These are phyloP conservation scores for Mesochorus sp. DNA, from an alignment of 2,888 invertebrate genomes.

Conservation along the genomic window DNA sequence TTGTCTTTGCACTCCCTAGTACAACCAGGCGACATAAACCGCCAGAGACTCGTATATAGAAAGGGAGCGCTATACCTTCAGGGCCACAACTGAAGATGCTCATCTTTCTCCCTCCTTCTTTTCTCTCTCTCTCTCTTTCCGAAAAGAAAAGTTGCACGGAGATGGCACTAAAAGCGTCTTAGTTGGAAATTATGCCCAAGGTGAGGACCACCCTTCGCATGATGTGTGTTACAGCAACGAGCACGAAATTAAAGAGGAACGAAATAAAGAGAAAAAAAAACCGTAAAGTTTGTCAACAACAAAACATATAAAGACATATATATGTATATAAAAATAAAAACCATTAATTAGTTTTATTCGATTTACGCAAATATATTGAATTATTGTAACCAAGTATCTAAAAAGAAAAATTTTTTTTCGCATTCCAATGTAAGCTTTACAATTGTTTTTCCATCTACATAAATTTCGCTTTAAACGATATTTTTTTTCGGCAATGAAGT, in stretches of 20 bases:
- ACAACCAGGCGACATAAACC: slow-evolving; percentile 65
- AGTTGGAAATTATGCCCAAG: slow-evolving; percentile 66
- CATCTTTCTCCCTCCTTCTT: not conserved
- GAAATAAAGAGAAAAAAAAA: slow-evolving; percentile 24
- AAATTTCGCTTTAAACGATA: no score
- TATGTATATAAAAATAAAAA: no score
- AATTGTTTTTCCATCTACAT: no score
- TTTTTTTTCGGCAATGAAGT: no score
- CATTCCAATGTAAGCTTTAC: no score
- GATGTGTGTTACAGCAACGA: slow-evolving; percentile 15
- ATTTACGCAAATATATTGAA: no score
- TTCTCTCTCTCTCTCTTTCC: slow-evolving; percentile 14
- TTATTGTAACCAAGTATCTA: no score
- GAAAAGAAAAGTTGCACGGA: slow-evolving; percentile 42
- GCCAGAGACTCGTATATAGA: slow-evolving; percentile 44
- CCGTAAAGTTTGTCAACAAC: no score
- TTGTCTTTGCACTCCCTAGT: slow-evolving; percentile 56
- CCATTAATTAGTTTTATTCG: no score
- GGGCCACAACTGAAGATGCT: slow-evolving; percentile 9
- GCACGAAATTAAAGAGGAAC: slow-evolving; percentile 22
- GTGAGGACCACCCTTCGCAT: slow-evolving; percentile 60
- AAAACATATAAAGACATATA: no score
- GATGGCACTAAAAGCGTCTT: slow-evolving; percentile 66
- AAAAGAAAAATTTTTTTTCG: no score
- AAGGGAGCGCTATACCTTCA: slow-evolving; percentile 34